Base-by-base conservation (phyloP, 2,797 vertebrate genomes). In the Chaetophractus vellerosus region DNA sequence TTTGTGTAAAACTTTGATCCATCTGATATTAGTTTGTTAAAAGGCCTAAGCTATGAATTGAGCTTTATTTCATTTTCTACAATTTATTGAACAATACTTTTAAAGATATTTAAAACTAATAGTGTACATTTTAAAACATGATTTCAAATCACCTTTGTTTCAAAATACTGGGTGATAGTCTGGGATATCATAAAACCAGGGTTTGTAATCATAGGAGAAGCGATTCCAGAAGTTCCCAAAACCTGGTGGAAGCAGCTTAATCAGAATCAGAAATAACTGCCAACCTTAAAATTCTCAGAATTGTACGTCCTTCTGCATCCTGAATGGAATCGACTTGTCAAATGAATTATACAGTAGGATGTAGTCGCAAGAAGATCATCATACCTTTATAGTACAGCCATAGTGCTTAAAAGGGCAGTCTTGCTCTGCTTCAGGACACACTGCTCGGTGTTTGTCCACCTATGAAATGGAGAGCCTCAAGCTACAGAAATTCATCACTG, bases 401-500 rank as follows among this genome's bases (percentile, higher is more conserved):
- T 99, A 99, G 95, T 98, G 98, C 96, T 98, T 98, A 69, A 99
- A 99, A 0, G 98, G 98, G 96, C 99, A 99, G 96, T 99, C 98
- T 81, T 98, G 98, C 93, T 99, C 98, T 24, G 98, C 97, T 93
- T 99, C 99, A 0, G 98, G 98, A 95, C 99, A 99, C 95, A 98
- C 97, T 0, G 96, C 74, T 0, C 98, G 95, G 92, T 99, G 99
- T 15, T 98, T 97, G 33, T 98, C 98, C 63, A 99, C 96, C 99
- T 99, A 95, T 9, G 6, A 72, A 88, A 97, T 5, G 64, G 93
- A 97, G 72, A 97, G 88, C 71, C 57, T 90, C 93, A 72, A 2
- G 36, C 31, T 76, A 21, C 14, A 33, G 93, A 95, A 19, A 96
- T 82, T 87, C 83, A 78, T 71, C 75, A 66, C 75, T 10, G 28